phyloP scores from a whole-genome alignment of 1,140 invertebrate genomes.

The Caenorhabditis inopinata region DNA sequence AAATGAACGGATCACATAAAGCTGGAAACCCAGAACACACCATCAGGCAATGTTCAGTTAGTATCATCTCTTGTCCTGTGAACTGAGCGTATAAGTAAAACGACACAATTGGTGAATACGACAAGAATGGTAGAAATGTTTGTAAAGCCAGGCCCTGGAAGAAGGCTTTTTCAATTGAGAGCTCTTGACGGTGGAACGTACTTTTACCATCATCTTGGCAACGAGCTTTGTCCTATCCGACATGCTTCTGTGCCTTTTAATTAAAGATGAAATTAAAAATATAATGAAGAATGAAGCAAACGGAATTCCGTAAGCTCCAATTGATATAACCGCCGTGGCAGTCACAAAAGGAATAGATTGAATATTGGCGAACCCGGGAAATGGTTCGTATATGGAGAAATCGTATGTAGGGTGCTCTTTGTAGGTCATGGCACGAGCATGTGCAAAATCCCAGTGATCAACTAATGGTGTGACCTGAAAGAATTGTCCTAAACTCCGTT shows the following conservation, averaged over 20 bases:
- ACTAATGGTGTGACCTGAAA: neutral
- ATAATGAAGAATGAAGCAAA: neutral
- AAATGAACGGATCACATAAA: conserved; percentile 11
- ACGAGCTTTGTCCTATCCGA: neutral
- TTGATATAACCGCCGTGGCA: neutral
- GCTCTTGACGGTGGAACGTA: neutral
- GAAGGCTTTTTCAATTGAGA: neutral
- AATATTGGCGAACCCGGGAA: neutral
- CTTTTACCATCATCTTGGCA: conserved; percentile 12
- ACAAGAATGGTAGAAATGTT: neutral
- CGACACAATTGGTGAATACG: neutral
- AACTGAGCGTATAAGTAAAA: neutral
- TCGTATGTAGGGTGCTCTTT: neutral
- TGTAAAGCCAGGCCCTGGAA: neutral
- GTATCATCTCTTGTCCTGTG: neutral
- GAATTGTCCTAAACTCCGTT: neutral
- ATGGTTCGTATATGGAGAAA: conserved; percentile 3
- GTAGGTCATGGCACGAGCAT: neutral
- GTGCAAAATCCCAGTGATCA: neutral
- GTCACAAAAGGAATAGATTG: conserved; percentile 3
- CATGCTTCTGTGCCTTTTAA: conserved; percentile 14
- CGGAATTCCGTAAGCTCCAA: neutral
- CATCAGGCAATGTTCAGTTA: neutral
- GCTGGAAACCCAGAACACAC: neutral
- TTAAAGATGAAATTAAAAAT: conserved; percentile 9